These are phyloP conservation scores for Eristalis intricaria DNA, from an alignment of 2,888 invertebrate genomes.

Conservation along the genomic window DNA sequence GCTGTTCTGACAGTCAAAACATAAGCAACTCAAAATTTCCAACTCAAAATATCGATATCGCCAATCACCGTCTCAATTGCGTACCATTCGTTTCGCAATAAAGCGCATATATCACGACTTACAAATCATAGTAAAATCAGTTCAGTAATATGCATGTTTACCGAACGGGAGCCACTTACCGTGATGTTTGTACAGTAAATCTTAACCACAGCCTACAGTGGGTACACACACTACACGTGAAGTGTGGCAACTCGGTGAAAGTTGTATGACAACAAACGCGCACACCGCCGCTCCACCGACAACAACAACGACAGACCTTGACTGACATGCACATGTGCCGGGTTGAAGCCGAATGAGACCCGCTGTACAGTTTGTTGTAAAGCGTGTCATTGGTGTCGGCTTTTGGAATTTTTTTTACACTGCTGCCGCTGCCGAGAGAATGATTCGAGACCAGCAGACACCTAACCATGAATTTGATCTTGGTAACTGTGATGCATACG, in stretches of 20 bases:
- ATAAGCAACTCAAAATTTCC: no score
- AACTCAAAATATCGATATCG: neutral
- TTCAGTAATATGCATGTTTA: constrained; percentile 26
- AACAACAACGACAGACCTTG: no score
- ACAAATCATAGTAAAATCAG: constrained; percentile 13
- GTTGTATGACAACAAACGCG: constrained; percentile 9
- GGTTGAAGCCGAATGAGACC: neutral
- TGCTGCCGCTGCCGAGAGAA: neutral
- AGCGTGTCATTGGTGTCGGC: neutral
- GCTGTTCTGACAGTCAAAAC: no score
- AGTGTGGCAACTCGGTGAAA: constrained; percentile 22
- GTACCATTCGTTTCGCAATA: neutral
- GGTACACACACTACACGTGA: constrained; percentile 22
- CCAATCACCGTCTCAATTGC: neutral
- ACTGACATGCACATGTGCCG: constrained; percentile 26
- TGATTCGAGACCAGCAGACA: neutral
- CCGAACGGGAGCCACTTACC: constrained; percentile 18
- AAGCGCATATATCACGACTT: neutral
- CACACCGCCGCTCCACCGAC: neutral
- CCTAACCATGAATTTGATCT: neutral
- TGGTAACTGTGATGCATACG: neutral
- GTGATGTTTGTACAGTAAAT: constrained; percentile 13
- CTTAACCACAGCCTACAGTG: neutral
- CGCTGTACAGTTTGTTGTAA: neutral
- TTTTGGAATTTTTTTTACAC: neutral